Base-by-base conservation (phyloP, 2,888 invertebrate genomes). In the Cremastobaeus sp. region DNA sequence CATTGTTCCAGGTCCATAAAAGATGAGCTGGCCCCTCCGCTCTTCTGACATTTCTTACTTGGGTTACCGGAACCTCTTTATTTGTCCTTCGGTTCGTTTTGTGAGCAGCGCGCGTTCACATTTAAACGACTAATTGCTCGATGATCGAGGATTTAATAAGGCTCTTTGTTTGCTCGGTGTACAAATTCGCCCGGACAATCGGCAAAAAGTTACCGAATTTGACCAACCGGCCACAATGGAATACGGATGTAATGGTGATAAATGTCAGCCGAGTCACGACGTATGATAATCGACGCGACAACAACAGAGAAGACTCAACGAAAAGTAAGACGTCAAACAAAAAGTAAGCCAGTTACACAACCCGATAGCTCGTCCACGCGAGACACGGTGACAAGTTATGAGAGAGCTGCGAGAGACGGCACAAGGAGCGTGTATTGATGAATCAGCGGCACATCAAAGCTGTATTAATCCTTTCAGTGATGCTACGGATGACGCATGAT, bases 381-480 rank as follows among this genome's bases (percentile, higher is more conserved):
- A 82, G 80, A 76, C 78, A 79, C 81, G 85, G 83, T 86, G 86
- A 86, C 86, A 86, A 84, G 84, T 83, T 79, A 81, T 82, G 84
- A 83, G 82, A 79, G 82, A 79, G 82, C 15, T 77, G 76, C 74
- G 76, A 77, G 79, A 81, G 64, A 55, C 66, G 72, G 68, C 65
- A 55, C 65, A 72, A 66, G 59, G 57, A 65, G 70, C 70, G 45
- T 60, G 57, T 74, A 70, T 73, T 72, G 73, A 68, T 71, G 73
- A 73, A 74, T 57, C 75, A 75, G 75, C 75, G 75, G 73, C 75
- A 71, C 75, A 77, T 77, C 77, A 77, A 75, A 77, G 77, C 70
- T 70, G 20, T 41, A 71, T 81, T 79, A 76, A 78, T 79, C 73
- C 72, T 77, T 62, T 50, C 59, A 72, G 77, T 70, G 74, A 73